Evolutionary conservation across 2,888 invertebrate species (phyloP), one percentile per base, ranked within the genome.

Genomic region (Temnothorax ravouxi): DNA sequence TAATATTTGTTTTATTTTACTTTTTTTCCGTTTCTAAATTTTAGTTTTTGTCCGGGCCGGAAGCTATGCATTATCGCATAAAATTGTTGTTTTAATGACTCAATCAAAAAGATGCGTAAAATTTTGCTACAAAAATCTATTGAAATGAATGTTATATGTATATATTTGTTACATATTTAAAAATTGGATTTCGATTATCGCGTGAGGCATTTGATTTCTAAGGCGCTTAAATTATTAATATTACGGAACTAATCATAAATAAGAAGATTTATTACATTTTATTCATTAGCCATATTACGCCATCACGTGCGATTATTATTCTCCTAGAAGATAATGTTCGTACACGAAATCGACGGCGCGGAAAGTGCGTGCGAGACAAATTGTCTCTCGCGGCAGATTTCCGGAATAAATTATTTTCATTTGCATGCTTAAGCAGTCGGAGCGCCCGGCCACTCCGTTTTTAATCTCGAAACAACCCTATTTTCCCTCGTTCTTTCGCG

Each of bases 321-420:
- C 69, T 71, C n/a, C 18, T 34, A 29, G 77, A 61, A n/a, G 67
- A 52, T 41, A 59, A 54, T 34, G 29, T 21, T 3, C 44, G 54
- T 21, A 21, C 47, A 50, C 34, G 52, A 79, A 62, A 59, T 67
- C 67, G 79, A 86, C 83, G 71, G 71, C 34, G 64, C 29, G 79
- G 77, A 79, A 83, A 86, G 50, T 83, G 83, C 83, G 86, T 76
- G 59, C 59, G 61, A 82, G 74, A 86, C 84, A 82, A 86, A 81
- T 84, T 79, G 66, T 86, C 71, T 72, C 84, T 77, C 74, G 29
- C 34, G 83, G 83, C 88, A 89, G 88, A 89, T 89, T 88, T 89
- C 87, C 88, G 86, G 89, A 91, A 92, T 91, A 89, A 92, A 92
- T 92, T 89, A 91, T 90, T 88, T 92, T 92, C 90, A 92, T 92